Evolutionary conservation across 2,113 vertebrate genomes (phyloP).

Genomic region (Ictidomys tridecemlineatus): DNA sequence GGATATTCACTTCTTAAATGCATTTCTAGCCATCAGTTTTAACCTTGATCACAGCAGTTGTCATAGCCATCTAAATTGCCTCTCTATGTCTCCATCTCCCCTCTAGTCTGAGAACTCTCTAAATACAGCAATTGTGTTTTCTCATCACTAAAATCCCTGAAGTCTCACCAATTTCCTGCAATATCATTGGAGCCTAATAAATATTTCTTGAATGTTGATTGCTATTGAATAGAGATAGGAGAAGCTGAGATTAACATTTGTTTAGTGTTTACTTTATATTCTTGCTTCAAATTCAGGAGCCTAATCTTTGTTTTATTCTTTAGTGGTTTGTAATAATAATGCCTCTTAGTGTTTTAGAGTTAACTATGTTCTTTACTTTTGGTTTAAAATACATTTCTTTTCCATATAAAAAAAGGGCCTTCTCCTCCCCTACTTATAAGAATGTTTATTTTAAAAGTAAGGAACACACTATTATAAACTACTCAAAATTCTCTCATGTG

Average conservation of each 20-base stretch:
- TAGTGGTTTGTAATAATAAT: constrained; percentile 13
- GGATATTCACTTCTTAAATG: not conserved
- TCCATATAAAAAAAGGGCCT: constrained; percentile 18
- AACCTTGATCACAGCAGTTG: not conserved
- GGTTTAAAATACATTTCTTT: not conserved
- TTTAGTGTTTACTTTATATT: constrained; percentile 27
- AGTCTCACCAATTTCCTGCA: not conserved
- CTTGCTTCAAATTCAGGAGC: constrained; percentile 10
- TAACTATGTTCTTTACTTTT: constrained; percentile 55
- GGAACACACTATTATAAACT: not conserved
- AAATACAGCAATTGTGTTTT: not conserved
- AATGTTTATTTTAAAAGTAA: not conserved
- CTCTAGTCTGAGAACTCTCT: not conserved
- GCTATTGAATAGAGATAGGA: constrained; percentile 26
- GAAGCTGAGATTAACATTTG: not conserved
- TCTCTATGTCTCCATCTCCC: not conserved
- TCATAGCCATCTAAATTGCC: not conserved
- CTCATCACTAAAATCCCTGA: not conserved
- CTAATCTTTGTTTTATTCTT: constrained; percentile 49
- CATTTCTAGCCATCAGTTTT: not conserved
- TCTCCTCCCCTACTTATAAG: not conserved
- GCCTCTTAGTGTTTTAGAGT: not conserved
- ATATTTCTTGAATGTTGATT: constrained; percentile 16
- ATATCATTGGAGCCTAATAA: not conserved
- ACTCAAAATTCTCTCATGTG: not conserved